phyloP scores from a whole-genome alignment of 2,888 invertebrate genomes.

The Volucella inflata region DNA sequence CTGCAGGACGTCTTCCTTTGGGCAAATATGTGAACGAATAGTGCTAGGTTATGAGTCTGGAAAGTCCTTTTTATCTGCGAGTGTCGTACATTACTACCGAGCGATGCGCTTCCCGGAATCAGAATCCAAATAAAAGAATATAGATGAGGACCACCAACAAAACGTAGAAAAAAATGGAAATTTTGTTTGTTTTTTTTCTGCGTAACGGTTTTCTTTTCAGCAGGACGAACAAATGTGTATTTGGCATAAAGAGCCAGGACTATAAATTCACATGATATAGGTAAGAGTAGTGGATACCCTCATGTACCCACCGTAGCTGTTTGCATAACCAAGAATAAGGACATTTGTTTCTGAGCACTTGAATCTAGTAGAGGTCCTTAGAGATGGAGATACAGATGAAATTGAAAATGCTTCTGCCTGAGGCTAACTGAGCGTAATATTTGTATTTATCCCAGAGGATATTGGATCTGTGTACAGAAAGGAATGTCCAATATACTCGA shows the following conservation, averaged over 20 bases:
- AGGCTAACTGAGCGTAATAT: conserved; percentile 29
- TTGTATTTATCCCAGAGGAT: conserved; percentile 29
- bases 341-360: conserved; percentile 32
- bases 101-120: conserved; percentile 1
- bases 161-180: neutral
- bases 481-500: conserved; percentile 38
- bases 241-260: conserved; percentile 67
- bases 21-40: conserved; percentile 23
- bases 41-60: neutral
- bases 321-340: conserved; percentile 40
- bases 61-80: conserved; percentile 36
- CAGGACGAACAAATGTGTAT: conserved; percentile 59
- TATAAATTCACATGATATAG: conserved; percentile 68
- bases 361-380: conserved; percentile 7
- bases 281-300: conserved; percentile 6
- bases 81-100: conserved; percentile 38
- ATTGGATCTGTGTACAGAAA: neutral
- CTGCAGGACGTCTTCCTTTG: conserved; percentile 25
- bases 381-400: conserved; percentile 40
- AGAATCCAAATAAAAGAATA: conserved; percentile 46
- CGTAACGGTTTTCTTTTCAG: conserved; percentile 39
- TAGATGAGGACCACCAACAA: conserved; percentile 26
- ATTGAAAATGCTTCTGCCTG: conserved; percentile 58
- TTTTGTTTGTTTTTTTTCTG: conserved; percentile 21
- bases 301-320: conserved; percentile 1